phyloP scores from a whole-genome alignment of 2,888 invertebrate genomes.

The Cephus rjabovi region DNA sequence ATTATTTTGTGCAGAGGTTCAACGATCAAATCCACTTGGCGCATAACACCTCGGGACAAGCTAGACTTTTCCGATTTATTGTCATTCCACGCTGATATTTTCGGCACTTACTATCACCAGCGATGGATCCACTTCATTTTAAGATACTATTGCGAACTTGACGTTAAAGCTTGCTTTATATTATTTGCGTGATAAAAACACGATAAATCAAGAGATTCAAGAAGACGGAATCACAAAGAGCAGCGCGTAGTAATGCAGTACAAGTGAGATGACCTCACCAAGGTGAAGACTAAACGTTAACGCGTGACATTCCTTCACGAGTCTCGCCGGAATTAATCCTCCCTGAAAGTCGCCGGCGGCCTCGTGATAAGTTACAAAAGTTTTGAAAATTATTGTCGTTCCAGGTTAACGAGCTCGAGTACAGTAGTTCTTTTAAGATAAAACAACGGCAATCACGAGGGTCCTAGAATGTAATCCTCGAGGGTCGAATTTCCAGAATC shows the following conservation, averaged over 20 bases:
- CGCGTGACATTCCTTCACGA: background rate
- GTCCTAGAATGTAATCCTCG: background rate
- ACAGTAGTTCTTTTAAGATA: background rate
- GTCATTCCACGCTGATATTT: conserved; percentile 44
- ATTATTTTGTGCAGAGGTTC: background rate
- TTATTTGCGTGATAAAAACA: background rate
- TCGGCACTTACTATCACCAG: background rate
- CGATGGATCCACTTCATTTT: background rate
- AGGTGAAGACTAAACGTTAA: background rate
- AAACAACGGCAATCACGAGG: background rate
- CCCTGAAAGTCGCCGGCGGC: background rate
- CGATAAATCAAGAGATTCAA: background rate
- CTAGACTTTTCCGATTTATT: conserved; percentile 39
- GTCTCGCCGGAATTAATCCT: background rate
- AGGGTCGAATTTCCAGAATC: background rate
- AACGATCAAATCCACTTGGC: conserved; percentile 38
- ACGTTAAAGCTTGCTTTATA: background rate
- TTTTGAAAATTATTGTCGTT: background rate
- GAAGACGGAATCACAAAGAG: background rate
- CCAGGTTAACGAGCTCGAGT: background rate
- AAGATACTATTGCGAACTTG: background rate
- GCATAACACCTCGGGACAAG: conserved; percentile 33
- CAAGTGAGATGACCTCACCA: background rate
- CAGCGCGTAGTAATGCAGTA: background rate
- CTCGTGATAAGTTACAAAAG: background rate